Conservation (phyloP, 2,113 vertebrate species). For the Cettia cetti region DNA sequence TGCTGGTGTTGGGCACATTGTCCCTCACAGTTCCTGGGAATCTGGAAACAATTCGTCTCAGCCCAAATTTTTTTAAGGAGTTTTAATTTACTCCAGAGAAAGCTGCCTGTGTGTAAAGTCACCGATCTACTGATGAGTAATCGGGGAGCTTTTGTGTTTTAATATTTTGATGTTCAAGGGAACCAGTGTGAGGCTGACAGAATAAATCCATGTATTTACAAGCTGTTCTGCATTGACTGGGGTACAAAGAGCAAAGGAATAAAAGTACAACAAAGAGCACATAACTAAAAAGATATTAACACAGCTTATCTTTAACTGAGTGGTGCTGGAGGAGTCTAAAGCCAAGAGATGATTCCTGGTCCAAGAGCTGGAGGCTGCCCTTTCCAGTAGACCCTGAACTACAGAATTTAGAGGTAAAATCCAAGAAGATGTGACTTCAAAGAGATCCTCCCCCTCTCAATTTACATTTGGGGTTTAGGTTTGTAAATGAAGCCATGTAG, state of each 20-base stretch:
- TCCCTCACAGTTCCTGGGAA: neutral
- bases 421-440: neutral
- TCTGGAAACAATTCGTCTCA: slow-evolving; percentile 40
- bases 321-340: neutral
- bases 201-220: neutral
- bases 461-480: neutral
- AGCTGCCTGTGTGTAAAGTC: slow-evolving; percentile 16
- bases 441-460: neutral
- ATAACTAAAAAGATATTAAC: neutral
- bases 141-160: slow-evolving; percentile 41
- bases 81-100: slow-evolving; percentile 43
- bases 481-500: neutral
- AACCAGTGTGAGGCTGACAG: neutral
- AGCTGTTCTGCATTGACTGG: neutral
- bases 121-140: neutral
- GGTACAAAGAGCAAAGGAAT: neutral
- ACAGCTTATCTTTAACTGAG: neutral
- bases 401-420: neutral
- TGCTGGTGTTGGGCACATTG: fast-evolving
- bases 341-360: neutral
- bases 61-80: slow-evolving; percentile 1
- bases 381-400: neutral
- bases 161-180: slow-evolving; percentile 25
- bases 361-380: neutral
- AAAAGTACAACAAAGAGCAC: neutral